Conservation (phyloP, 2,113 vertebrate species). For the Pithys albifrons region DNA sequence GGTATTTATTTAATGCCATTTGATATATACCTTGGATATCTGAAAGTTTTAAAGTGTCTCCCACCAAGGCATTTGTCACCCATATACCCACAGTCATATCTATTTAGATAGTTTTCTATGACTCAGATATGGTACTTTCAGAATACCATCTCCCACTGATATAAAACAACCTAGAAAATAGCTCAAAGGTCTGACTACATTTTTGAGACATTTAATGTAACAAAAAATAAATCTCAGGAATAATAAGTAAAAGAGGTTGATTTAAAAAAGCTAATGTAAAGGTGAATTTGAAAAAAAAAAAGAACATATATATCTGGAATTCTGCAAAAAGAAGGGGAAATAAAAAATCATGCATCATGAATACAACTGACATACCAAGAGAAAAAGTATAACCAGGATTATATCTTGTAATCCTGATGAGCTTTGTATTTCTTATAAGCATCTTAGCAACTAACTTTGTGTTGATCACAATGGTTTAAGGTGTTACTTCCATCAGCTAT, state of each 20-base stretch:
- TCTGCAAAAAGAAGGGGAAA: neutral
- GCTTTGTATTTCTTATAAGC: neutral
- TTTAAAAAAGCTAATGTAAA: fast-evolving
- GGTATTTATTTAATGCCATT: neutral
- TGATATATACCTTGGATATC: neutral
- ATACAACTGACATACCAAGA: neutral
- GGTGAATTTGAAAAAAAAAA: fast-evolving
- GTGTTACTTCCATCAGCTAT: neutral
- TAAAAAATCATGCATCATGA: neutral
- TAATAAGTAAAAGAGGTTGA: neutral
- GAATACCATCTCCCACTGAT: fast-evolving
- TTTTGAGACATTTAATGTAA: neutral
- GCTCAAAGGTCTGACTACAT: neutral
- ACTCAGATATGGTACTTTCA: neutral
- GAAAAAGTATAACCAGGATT: neutral
- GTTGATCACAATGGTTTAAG: neutral
- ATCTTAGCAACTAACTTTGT: neutral
- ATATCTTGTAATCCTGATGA: neutral
- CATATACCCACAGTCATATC: neutral
- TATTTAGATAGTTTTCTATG: neutral
- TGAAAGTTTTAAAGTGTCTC: neutral
- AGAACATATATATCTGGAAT: fast-evolving
- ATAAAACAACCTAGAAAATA: neutral
- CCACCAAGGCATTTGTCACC: neutral
- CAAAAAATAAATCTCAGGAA: neutral